These are phyloP conservation scores for Plemyria rubiginata DNA, from an alignment of 2,888 invertebrate species.

Conservation along the genomic window DNA sequence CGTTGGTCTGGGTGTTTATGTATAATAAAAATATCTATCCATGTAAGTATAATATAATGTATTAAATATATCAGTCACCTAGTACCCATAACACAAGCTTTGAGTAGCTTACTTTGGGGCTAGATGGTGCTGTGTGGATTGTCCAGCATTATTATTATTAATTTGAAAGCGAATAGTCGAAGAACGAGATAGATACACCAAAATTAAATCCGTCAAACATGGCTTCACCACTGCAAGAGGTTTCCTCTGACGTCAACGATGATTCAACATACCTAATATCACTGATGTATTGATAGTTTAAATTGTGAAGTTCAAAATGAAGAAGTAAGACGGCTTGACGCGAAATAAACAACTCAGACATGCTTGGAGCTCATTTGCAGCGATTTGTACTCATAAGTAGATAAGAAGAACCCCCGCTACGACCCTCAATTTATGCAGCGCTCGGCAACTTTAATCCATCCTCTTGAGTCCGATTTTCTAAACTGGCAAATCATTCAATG, in stretches of 20 bases:
- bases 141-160: no score
- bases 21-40: no score
- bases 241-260: not conserved
- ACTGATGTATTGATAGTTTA: not conserved
- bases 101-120: no score
- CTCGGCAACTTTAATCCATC: conserved; percentile 2
- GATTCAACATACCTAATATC: not conserved
- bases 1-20: no score
- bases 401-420: conserved; percentile 18
- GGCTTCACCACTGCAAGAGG: not conserved
- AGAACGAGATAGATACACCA: not conserved
- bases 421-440: conserved; percentile 13
- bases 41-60: no score
- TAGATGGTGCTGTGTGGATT: no score
- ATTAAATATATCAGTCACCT: no score
- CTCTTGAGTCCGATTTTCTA: not conserved
- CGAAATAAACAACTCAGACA: not conserved
- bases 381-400: conserved; percentile 36
- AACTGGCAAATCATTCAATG: not conserved
- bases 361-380: not conserved
- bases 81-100: no score
- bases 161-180: not conserved
- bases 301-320: not conserved
- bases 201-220: not conserved
- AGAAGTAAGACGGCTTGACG: not conserved